Base-by-base conservation (phyloP, 2,888 invertebrate species). In the Polietes domitor region DNA sequence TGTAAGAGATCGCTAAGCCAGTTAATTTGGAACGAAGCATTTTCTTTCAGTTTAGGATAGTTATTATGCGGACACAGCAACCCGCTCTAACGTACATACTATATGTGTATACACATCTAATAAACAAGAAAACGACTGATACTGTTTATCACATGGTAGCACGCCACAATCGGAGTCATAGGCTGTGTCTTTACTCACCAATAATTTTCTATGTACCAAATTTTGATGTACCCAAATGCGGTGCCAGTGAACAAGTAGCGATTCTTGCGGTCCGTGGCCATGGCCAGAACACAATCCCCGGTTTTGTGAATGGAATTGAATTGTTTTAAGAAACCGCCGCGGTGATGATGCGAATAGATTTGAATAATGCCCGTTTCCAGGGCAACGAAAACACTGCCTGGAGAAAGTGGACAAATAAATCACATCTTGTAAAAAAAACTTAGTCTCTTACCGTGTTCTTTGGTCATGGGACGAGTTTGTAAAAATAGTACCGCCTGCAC, bases 341-440 rank as follows among this genome's bases (percentile, higher is more conserved):
- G 94, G 50, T 95, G 93, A 91, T 96, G 96, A 90, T 96, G 96
- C 19, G 96, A 96, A 96, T 97, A 97, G 24, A 95, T 94, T 92
- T 97, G 96, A 83, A 96, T 93, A 79, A 94, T 93, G 0, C 97
- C 97, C 86, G 96, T 96, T 89, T 96, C 96, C 84, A 97, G 91
- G 0, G 96, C 93, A 0, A 97, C 93, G 73, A 97, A 91, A 12
- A 97, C 92, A 0, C 95, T 95, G 10, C 96, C 97, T 92, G 90
- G 68, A 80, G 74, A 77, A 50, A 19, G 10, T 43, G 21, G 3
- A 43, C 65, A 26, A 63, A 47, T 19, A 53, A n/a, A 37, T 37
- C n/a, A 28, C 19, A 21, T 47, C n/a, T n/a, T 63, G 9, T 21
- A 92, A 92, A 2, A 41, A 37, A 41, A 55, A 28, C 21, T 43